These are phyloP conservation scores for Microtus richardsoni DNA, from an alignment of 2,113 vertebrate genomes.

Conservation along the genomic window DNA sequence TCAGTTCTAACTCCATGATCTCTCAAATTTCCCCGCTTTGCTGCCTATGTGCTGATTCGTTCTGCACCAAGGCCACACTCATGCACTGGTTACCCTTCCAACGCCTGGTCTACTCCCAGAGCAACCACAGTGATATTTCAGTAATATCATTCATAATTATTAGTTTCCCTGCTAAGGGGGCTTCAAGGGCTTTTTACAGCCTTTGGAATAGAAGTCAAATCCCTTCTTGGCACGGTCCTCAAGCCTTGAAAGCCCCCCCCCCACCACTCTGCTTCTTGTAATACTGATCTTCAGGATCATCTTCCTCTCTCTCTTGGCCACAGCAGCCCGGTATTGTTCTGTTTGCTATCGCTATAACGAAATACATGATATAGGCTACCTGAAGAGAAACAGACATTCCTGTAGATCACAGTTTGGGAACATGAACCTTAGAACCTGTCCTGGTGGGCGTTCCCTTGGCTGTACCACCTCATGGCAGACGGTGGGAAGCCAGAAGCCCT, in stretches of 20 bases:
- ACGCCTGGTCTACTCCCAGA: neutral
- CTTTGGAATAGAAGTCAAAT: neutral
- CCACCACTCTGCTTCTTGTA: neutral
- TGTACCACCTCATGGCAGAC: neutral
- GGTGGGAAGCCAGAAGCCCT: neutral
- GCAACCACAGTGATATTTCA: neutral
- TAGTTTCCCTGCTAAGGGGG: neutral
- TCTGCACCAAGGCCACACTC: neutral
- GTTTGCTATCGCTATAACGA: neutral
- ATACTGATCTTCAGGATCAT: too few species aligned
- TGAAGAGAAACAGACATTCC: neutral
- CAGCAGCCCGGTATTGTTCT: neutral
- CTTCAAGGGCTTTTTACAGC: neutral
- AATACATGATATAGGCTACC: neutral
- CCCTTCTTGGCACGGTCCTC: neutral
- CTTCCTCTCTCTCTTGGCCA: neutral
- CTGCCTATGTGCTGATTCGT: fast-evolving
- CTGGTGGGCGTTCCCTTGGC: too few species aligned
- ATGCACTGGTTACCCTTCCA: neutral
- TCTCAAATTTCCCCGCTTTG: neutral
- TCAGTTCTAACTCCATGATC: neutral
- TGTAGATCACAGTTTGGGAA: neutral
- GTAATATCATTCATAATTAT: neutral
- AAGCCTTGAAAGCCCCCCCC: neutral
- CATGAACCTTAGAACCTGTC: neutral